phyloP scores from a whole-genome alignment of 2,797 vertebrate species.

The Rhinoraja longicauda region DNA sequence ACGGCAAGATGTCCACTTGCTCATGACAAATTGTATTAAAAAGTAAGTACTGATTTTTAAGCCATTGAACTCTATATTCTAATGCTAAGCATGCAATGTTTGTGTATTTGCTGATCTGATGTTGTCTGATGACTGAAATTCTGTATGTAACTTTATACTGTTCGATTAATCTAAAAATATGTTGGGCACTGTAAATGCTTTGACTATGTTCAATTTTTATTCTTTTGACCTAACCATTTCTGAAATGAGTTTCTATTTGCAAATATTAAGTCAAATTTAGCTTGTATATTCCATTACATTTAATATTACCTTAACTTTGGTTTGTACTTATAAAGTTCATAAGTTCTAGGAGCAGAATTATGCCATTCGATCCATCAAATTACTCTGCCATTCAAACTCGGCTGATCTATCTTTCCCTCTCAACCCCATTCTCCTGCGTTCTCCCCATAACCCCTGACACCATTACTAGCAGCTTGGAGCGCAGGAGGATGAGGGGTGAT shows the following conservation, averaged over 20 bases:
- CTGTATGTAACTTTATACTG: background rate
- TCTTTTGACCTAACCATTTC: background rate
- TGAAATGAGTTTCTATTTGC: background rate
- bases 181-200: background rate
- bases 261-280: background rate
- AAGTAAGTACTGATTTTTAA: slow-evolving; percentile 69
- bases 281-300: background rate
- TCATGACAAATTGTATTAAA: slow-evolving; percentile 99
- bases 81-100: background rate
- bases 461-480: no score
- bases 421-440: no score
- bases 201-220: background rate
- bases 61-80: background rate
- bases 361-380: no score
- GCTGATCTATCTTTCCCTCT: no score
- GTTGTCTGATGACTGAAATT: background rate
- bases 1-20: slow-evolving; percentile 96
- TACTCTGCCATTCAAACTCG: no score
- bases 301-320: background rate
- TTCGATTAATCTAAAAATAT: background rate
- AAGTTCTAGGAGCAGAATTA: no score
- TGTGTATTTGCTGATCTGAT: background rate
- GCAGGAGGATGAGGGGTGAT: no score
- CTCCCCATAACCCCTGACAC: no score
- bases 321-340: background rate